A percentile compares a stretch with the other conserved stretches of the same genome.
Conservation (phyloP, 2,888 invertebrate species). For the Torymus auratus region DNA sequence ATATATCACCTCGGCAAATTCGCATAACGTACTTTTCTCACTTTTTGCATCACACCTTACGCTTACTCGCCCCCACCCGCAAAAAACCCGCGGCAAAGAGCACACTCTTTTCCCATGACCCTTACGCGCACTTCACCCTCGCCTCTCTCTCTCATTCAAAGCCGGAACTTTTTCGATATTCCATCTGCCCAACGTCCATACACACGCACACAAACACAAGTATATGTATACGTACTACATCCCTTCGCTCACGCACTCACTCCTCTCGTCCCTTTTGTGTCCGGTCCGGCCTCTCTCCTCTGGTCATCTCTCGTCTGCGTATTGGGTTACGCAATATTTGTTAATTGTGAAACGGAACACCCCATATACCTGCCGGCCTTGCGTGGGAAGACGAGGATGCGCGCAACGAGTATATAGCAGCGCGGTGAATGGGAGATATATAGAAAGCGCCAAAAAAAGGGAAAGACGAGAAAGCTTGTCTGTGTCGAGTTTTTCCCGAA, state of each 20-base stretch:
- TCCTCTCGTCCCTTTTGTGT: constrained; percentile 47
- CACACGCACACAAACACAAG: not conserved
- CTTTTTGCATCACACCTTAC: not conserved
- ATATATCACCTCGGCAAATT: no score
- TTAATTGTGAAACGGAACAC: constrained; percentile 75
- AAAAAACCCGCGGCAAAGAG: not conserved
- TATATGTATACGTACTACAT: constrained; percentile 28
- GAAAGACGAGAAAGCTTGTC: constrained; percentile 36
- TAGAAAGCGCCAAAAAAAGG: constrained; percentile 30
- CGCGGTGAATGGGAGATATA: not conserved
- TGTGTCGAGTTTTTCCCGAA: constrained; percentile 42
- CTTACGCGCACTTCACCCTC: constrained; percentile 1
- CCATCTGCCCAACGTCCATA: constrained; percentile 26
- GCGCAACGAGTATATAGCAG: not conserved
- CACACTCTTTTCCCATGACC: constrained; percentile 35
- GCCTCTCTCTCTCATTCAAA: constrained; percentile 8
- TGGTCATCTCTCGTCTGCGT: constrained; percentile 67
- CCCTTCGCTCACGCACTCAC: constrained; percentile 35
- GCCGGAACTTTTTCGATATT: constrained; percentile 42
- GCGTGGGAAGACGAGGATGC: constrained; percentile 66
- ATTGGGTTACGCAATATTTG: constrained; percentile 75
- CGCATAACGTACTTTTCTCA: no score
- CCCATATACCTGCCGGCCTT: constrained; percentile 60
- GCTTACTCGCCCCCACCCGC: not conserved
- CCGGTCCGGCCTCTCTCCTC: constrained; percentile 45